Percentiles rank a stretch among this genome's conserved stretches.
These are phyloP conservation scores for Oryctes rhinoceros DNA, from an alignment of 1,140 invertebrate genomes.

Conservation along the genomic window DNA sequence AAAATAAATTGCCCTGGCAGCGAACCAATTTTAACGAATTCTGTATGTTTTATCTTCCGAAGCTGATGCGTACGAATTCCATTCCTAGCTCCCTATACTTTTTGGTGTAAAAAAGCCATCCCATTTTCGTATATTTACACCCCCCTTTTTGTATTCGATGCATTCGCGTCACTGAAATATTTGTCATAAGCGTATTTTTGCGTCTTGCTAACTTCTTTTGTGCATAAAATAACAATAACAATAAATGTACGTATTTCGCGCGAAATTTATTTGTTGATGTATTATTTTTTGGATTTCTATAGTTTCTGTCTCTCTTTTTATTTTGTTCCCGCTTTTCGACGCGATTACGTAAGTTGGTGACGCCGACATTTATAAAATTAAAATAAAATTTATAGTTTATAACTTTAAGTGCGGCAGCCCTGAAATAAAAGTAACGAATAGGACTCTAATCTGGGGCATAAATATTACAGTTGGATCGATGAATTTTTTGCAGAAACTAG, in stretches of 20 bases:
- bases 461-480: too few species aligned
- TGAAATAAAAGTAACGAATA: too few species aligned
- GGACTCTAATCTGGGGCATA: too few species aligned
- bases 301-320: not conserved
- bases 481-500: not conserved
- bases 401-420: constrained; percentile 8
- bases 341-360: not conserved
- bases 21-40: constrained; percentile 57
- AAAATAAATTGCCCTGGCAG: constrained; percentile 58
- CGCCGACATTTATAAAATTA: constrained; percentile 21
- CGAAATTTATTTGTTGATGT: constrained; percentile 18
- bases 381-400: constrained; percentile 32
- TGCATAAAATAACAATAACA: constrained; percentile 37
- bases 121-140: constrained; percentile 58
- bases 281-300: constrained; percentile 29
- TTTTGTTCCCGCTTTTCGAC: not conserved
- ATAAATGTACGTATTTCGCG: constrained; percentile 15
- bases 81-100: constrained; percentile 54
- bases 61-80: constrained; percentile 55
- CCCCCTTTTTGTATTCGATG: constrained; percentile 53
- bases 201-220: constrained; percentile 34
- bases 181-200: constrained; percentile 52
- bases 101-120: constrained; percentile 55
- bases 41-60: constrained; percentile 56
- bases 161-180: constrained; percentile 54